Evolutionary conservation across 2,797 vertebrate species (phyloP), one percentile per base, ranked within the genome.

Genomic region (Falco peregrinus): DNA sequence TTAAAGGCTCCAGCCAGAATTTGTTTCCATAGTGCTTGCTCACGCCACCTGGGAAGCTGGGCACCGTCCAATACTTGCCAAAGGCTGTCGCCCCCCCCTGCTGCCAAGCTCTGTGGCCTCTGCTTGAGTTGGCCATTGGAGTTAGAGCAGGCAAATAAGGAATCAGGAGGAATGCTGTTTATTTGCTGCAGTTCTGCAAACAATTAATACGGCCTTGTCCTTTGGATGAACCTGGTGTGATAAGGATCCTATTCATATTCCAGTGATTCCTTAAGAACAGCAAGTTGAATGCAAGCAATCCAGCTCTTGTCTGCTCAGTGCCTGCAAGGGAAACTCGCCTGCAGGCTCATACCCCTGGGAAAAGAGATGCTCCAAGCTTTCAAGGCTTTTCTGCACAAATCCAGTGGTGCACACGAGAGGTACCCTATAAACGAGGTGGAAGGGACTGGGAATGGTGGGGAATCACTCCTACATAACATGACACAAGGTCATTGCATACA

Each of bases 161-260:
- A 65, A 85, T 31, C 39, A 21, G 61, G 61, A 92, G 14, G 53
- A 94, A 89, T 6, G 57, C 39, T 83, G 45, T 50, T 80, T 77
- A 43, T 90, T 82, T 91, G 84, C 85, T 69, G 50, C 37, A 83
- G 64, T 53, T 95, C 90, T 94, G 84, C 92, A 87, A 90, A 85
- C 64, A 93, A 89, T 93, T 83, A 88, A 13, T 78, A 64, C 16
- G 48, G 84, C 75, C 76, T 94, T 90, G 89, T 91, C 90, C 88
- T 84, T 87, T 45, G 57, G 84, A 76, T 91, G 89, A 97, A 95
- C 88, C 84, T 78, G 26, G 13, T 45, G 84, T 84, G 91, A 93
- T 95, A 93, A 93, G 90, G 91, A 92, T 67, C 67, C 91, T 84
- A 67, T 90, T 93, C 67, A 28, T 94, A 89, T 79, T 60, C 63